phyloP scores from a whole-genome alignment of 2,888 invertebrate species.

The Cataglyphis altisquamis region DNA sequence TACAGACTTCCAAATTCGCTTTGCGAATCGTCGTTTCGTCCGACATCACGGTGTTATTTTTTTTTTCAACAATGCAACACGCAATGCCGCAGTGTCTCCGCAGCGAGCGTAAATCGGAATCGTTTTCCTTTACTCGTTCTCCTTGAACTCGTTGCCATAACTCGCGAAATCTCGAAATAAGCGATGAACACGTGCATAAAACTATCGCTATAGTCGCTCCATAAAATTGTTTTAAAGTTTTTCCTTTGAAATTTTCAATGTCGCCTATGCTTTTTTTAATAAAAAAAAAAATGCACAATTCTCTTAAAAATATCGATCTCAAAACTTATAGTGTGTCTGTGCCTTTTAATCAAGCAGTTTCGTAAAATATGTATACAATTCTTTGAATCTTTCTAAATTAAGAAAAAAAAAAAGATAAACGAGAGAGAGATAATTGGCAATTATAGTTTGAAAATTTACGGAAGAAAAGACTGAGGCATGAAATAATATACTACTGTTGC shows the following conservation, averaged over 20 bases:
- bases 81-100: slow-evolving; percentile 55
- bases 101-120: slow-evolving; percentile 37
- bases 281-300: neutral
- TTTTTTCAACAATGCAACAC: slow-evolving; percentile 49
- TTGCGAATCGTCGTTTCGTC: neutral
- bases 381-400: neutral
- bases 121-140: slow-evolving; percentile 27
- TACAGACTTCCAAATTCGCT: neutral
- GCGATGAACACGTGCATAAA: slow-evolving; percentile 27
- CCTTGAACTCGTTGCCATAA: slow-evolving; percentile 61
- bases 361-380: neutral
- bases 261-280: neutral
- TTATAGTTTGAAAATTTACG: neutral
- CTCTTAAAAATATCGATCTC: neutral
- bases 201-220: neutral
- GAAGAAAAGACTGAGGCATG: neutral
- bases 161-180: neutral
- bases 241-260: slow-evolving; percentile 28
- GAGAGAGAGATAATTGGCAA: slow-evolving; percentile 8
- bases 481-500: neutral
- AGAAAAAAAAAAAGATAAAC: neutral
- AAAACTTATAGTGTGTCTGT: neutral
- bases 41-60: slow-evolving; percentile 8
- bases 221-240: slow-evolving; percentile 9
- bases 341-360: neutral